Percentiles rank a stretch among this genome's conserved stretches.
Conservation (phyloP, 2,888 invertebrate genomes). For the Drosophila kokeensis region DNA sequence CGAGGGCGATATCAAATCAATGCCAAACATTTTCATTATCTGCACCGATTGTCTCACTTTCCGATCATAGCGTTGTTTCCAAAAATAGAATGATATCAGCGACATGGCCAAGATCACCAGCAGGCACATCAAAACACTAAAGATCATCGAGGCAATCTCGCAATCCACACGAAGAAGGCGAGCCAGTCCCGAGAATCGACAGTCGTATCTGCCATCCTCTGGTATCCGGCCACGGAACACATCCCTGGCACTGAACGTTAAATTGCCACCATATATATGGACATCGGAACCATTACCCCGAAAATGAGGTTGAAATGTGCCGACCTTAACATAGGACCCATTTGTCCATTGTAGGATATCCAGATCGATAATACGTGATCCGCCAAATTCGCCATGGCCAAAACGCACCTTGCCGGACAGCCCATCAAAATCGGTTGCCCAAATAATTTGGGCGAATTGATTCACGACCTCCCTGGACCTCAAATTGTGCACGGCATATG, state of each 20-base stretch:
- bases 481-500: conserved; percentile 63
- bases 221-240: conserved; percentile 85
- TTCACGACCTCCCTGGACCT: conserved; percentile 59
- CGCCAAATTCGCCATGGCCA: conserved; percentile 86
- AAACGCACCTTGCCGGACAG: conserved; percentile 91
- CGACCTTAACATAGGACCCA: conserved; percentile 86
- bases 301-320: conserved; percentile 87
- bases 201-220: conserved; percentile 89
- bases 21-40: conserved; percentile 90
- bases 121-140: conserved; percentile 88
- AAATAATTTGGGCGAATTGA: conserved; percentile 87
- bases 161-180: conserved; percentile 89
- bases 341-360: conserved; percentile 88
- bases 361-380: conserved; percentile 88
- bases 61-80: conserved; percentile 89
- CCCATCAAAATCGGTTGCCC: conserved; percentile 89
- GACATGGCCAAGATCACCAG: conserved; percentile 83
- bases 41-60: conserved; percentile 88
- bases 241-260: conserved; percentile 76
- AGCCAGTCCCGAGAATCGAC: conserved; percentile 89
- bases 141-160: conserved; percentile 88
- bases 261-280: conserved; percentile 27
- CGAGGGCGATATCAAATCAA: conserved; percentile 87
- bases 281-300: conserved; percentile 67
- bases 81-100: conserved; percentile 87